Conservation (phyloP, 1,140 invertebrate species). For the Lucilia sericata region DNA sequence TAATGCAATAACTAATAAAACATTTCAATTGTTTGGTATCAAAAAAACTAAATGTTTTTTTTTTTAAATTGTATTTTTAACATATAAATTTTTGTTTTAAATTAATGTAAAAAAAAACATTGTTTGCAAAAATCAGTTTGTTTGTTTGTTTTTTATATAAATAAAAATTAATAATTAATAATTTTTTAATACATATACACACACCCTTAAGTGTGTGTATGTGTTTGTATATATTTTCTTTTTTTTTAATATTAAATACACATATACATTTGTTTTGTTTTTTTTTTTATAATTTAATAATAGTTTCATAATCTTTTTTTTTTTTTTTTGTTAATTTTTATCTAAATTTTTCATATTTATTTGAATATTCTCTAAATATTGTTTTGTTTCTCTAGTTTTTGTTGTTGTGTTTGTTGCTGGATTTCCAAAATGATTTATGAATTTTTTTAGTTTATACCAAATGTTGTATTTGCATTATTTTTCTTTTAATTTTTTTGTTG, state of each 20-base stretch:
- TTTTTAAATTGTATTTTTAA: no score
- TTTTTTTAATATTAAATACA: no score
- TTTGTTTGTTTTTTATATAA: constrained; percentile 21
- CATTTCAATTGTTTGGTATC: no score
- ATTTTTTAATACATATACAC: no score
- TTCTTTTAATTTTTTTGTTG: not conserved
- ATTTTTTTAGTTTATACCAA: not conserved
- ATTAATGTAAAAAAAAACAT: not conserved
- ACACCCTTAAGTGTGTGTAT: no score
- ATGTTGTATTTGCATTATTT: not conserved
- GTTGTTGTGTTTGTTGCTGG: not conserved
- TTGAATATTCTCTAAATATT: not conserved
- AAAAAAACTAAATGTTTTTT: no score
- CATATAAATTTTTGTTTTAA: not conserved
- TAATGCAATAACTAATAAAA: no score
- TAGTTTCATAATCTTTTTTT: not conserved
- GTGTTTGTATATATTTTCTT: no score
- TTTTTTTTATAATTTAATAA: no score
- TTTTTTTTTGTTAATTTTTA: constrained; percentile 7
- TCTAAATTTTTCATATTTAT: constrained; percentile 2
- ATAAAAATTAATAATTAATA: no score
- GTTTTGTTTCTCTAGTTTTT: not conserved
- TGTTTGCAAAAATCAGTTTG: not conserved
- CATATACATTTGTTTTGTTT: no score
- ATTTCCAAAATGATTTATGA: not conserved